phyloP scores from a whole-genome alignment of 2,797 vertebrate species.

The Synanceia verrucosa region DNA sequence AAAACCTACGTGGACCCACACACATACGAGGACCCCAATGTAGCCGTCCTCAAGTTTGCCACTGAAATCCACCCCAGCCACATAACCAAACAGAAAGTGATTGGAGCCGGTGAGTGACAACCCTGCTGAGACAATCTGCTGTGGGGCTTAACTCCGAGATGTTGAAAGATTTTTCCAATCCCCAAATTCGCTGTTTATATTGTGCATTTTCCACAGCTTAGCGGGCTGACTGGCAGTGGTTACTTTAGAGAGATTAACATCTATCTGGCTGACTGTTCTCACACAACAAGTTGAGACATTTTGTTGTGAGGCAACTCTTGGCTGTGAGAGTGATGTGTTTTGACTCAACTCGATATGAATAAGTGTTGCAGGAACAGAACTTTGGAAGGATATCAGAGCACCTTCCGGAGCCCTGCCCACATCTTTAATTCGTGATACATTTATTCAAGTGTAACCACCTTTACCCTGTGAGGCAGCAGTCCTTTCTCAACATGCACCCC shows the following conservation, averaged over 20 bases:
- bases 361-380: slow-evolving; percentile 45
- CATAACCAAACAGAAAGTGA: slow-evolving; percentile 95
- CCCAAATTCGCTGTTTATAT: slow-evolving; percentile 65
- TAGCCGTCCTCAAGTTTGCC: slow-evolving; percentile 95
- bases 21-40: slow-evolving; percentile 97
- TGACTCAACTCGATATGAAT: slow-evolving; percentile 36
- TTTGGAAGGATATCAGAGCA: slow-evolving; percentile 55
- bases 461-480: slow-evolving; percentile 69
- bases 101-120: slow-evolving; percentile 90
- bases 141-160: slow-evolving; percentile 42
- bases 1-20: slow-evolving; percentile 98
- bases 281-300: slow-evolving; percentile 72
- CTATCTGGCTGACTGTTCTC: slow-evolving; percentile 51
- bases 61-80: slow-evolving; percentile 93
- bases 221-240: slow-evolving; percentile 67
- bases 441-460: slow-evolving; percentile 69
- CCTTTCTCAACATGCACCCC: slow-evolving; percentile 43
- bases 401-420: slow-evolving; percentile 29
- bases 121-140: slow-evolving; percentile 50
- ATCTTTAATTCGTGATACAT: slow-evolving; percentile 47
- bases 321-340: slow-evolving; percentile 49
- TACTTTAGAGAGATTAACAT: slow-evolving; percentile 69
- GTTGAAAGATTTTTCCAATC: slow-evolving; percentile 69
- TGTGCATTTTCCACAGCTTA: slow-evolving; percentile 56
- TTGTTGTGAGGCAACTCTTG: slow-evolving; percentile 59